These are phyloP conservation scores for Trachops cirrhosus DNA, from an alignment of 2,797 vertebrate species.

Conservation along the genomic window DNA sequence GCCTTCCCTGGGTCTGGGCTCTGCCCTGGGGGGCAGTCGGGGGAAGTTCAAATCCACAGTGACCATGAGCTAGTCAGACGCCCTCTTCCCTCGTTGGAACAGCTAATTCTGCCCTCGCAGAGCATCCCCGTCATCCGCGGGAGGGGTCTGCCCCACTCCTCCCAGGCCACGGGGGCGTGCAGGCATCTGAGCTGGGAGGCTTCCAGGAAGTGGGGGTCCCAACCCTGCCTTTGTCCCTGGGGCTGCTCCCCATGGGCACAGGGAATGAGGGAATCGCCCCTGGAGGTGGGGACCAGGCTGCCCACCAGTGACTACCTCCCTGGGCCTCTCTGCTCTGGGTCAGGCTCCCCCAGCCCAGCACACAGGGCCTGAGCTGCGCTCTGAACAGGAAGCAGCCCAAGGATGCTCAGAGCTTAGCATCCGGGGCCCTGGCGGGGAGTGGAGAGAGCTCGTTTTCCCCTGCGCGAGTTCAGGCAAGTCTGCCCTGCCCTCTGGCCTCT, in stretches of 20 bases:
- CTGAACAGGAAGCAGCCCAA: not conserved
- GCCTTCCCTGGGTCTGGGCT: not conserved
- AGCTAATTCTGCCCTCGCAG: not conserved
- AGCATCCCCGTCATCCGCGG: accelerated
- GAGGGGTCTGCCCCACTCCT: accelerated
- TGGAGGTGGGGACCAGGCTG: not conserved
- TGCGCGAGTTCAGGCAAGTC: not conserved
- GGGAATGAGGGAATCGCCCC: not conserved
- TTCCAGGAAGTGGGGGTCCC: not conserved
- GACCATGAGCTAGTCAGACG: not conserved
- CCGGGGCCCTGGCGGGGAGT: accelerated
- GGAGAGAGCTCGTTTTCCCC: accelerated
- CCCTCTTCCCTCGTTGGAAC: not conserved
- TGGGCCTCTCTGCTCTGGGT: not conserved
- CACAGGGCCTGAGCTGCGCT: not conserved
- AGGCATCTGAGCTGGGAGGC: accelerated
- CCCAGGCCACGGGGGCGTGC: not conserved
- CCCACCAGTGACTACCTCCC: accelerated
- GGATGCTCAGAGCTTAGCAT: not conserved
- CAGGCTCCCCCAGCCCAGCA: not conserved
- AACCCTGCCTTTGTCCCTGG: not conserved
- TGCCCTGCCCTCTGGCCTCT: not conserved
- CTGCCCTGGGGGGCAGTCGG: not conserved
- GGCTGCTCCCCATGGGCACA: not conserved
- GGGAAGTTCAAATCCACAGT: not conserved